Evolutionary conservation across 2,888 invertebrate species (phyloP).

Genomic region (Pollenia angustigena): DNA sequence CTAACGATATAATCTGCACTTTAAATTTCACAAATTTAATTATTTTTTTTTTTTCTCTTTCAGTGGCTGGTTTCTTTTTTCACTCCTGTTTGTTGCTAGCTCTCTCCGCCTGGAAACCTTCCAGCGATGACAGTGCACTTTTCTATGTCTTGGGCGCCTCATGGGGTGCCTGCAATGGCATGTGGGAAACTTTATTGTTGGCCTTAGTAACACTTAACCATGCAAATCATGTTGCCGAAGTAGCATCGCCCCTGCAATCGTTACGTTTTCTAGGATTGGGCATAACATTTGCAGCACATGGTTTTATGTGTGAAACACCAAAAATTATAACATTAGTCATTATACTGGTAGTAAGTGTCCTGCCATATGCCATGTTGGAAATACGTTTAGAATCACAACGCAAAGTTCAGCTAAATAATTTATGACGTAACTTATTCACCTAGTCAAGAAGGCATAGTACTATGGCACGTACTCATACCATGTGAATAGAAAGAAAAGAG

Average conservation of each 20-base stretch:
- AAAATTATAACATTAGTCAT: slow-evolving; percentile 83
- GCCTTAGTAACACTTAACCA: slow-evolving; percentile 84
- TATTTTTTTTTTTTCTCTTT: slow-evolving; percentile 28
- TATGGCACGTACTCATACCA: slow-evolving; percentile 81
- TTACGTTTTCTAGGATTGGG: slow-evolving; percentile 87
- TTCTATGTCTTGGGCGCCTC: slow-evolving; percentile 93
- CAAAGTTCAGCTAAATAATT: slow-evolving; percentile 81
- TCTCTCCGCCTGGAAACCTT: slow-evolving; percentile 91
- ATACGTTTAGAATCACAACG: slow-evolving; percentile 83
- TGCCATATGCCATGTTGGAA: slow-evolving; percentile 83
- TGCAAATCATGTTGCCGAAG: slow-evolving; percentile 82
- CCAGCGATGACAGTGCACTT: slow-evolving; percentile 91
- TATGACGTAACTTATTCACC: slow-evolving; percentile 84
- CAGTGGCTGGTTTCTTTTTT: slow-evolving; percentile 92
- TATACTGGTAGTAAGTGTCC: slow-evolving; percentile 82
- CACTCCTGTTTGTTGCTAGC: slow-evolving; percentile 92
- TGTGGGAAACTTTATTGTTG: slow-evolving; percentile 90
- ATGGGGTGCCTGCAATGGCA: slow-evolving; percentile 94
- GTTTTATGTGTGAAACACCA: slow-evolving; percentile 86
- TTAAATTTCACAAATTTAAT: neutral
- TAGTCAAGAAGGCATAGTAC: slow-evolving; percentile 81
- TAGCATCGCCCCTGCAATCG: slow-evolving; percentile 85
- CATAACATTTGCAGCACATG: slow-evolving; percentile 87
- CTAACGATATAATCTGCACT: too few species aligned
- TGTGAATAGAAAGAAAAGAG: slow-evolving; percentile 76